Conservation (phyloP, 2,113 vertebrate genomes). For the Anolis carolinensis region DNA sequence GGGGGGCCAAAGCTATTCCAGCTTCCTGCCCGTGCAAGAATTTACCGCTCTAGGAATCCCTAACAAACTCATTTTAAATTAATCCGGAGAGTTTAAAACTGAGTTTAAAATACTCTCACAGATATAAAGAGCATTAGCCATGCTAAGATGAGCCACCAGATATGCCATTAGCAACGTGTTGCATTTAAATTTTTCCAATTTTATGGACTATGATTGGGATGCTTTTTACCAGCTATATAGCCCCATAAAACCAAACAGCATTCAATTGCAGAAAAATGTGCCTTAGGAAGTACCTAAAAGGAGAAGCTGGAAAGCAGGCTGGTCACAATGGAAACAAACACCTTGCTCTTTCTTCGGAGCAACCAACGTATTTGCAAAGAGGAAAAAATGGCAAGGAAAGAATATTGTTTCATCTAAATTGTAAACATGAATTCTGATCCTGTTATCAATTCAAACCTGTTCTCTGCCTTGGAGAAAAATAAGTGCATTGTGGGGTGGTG, state of each 20-base stretch:
- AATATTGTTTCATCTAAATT: neutral
- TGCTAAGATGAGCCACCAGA: neutral
- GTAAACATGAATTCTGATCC: neutral
- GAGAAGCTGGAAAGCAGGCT: neutral
- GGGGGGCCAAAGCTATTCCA: too few relatives aligned
- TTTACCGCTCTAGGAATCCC: too few relatives aligned
- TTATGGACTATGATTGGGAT: neutral
- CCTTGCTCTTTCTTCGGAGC: neutral
- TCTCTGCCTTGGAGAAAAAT: neutral
- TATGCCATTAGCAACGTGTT: neutral
- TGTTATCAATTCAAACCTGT: neutral
- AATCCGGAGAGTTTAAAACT: neutral
- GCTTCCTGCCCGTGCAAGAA: too few relatives aligned
- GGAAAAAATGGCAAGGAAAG: neutral
- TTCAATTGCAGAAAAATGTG: conserved; percentile 1
- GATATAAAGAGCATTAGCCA: neutral
- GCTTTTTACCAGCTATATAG: neutral
- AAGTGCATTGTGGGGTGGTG: neutral
- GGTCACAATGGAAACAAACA: neutral
- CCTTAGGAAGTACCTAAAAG: neutral
- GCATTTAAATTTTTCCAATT: neutral
- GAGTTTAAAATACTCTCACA: neutral
- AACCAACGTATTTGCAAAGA: too few relatives aligned
- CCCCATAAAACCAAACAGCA: neutral
- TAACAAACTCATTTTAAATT: neutral